Conservation (phyloP, 2,113 vertebrate species). For the Tachycineta bicolor region DNA sequence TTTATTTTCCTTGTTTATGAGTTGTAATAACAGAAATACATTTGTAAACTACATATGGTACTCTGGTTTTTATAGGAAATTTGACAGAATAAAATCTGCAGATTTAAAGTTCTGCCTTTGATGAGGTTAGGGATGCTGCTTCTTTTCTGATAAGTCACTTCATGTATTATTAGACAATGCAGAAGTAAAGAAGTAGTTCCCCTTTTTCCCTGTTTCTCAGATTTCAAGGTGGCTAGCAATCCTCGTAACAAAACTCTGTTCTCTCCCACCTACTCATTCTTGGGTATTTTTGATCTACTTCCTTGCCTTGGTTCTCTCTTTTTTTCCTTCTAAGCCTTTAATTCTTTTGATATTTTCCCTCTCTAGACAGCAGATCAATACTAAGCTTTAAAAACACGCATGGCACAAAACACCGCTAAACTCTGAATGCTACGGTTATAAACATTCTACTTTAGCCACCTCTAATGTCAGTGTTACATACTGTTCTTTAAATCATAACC, state of each 20-base stretch:
- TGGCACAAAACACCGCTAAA: neutral
- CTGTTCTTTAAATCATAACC: neutral
- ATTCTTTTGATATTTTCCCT: neutral
- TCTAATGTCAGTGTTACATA: neutral
- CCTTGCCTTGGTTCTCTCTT: neutral
- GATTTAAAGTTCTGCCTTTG: neutral
- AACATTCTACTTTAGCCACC: neutral
- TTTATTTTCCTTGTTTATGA: neutral
- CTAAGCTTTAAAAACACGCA: neutral
- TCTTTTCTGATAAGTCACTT: neutral
- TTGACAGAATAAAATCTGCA: neutral
- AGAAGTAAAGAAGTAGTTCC: neutral
- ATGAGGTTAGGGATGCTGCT: neutral
- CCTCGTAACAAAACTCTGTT: neutral
- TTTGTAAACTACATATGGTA: neutral
- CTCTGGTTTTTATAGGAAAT: neutral
- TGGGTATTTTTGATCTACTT: neutral
- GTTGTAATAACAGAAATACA: neutral
- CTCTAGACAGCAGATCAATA: neutral
- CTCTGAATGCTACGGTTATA: neutral
- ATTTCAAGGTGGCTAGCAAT: neutral
- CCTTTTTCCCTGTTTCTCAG: neutral
- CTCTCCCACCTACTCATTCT: neutral
- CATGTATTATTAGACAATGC: neutral
- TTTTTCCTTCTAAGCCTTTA: conserved; percentile 1